Percentiles rank a stretch among this genome's conserved stretches.
phyloP scores from a whole-genome alignment of 2,888 invertebrate genomes.

The Luperina nickerlii region DNA sequence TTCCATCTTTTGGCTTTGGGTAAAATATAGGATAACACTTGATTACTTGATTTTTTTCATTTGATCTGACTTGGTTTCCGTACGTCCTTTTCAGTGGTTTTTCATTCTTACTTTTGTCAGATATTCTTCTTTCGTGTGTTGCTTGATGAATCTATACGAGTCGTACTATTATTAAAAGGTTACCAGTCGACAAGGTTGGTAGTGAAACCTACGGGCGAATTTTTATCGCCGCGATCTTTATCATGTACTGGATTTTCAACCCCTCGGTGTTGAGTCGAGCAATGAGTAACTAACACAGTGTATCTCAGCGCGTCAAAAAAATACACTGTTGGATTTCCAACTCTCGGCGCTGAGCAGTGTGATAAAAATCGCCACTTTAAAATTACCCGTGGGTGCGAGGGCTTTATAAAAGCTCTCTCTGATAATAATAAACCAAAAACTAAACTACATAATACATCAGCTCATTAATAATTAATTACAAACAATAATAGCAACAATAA shows the following conservation, averaged over 20 bases:
- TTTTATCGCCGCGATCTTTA: not conserved
- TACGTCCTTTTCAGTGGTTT: too few relatives aligned
- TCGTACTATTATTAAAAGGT: too few relatives aligned
- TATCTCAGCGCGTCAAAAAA: not conserved
- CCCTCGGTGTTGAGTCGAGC: not conserved
- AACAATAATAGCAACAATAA: slow-evolving; percentile 19
- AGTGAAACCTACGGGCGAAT: not conserved
- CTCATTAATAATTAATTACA: slow-evolving; percentile 2
- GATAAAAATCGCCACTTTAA: not conserved
- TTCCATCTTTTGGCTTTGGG: not conserved
- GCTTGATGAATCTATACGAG: not conserved
- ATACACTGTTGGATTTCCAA: too few relatives aligned
- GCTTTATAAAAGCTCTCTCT: not conserved
- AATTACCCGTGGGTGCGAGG: not conserved
- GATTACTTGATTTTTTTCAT: too few relatives aligned
- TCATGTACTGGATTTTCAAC: not conserved
- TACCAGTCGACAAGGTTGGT: not conserved
- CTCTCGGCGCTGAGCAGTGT: too few relatives aligned
- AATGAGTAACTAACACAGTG: not conserved
- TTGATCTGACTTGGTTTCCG: too few relatives aligned
- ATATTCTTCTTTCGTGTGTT: not conserved
- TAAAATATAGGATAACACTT: not conserved
- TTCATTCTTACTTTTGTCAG: too few relatives aligned
- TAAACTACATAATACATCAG: not conserved
- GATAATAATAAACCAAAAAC: not conserved